Percentiles rank a stretch among this genome's conserved stretches.
phyloP scores from a whole-genome alignment of 2,113 vertebrate genomes.

The Zootoca vivipara region DNA sequence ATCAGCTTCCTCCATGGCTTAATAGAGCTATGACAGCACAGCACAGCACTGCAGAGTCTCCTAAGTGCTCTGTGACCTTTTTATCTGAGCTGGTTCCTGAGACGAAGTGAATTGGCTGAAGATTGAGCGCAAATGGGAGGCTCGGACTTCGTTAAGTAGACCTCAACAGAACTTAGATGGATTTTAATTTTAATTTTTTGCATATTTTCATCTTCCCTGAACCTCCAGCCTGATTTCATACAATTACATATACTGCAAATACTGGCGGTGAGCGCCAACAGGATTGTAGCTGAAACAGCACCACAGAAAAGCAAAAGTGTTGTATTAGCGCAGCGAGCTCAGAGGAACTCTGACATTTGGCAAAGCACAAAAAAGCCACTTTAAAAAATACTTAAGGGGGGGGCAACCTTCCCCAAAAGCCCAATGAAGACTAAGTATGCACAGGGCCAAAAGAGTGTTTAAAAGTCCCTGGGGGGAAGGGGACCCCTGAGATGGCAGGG shows the following conservation, averaged over 20 bases:
- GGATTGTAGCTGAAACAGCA: not conserved
- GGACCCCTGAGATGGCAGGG: not conserved
- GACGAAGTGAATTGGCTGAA: not conserved
- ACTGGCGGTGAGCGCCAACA: not conserved
- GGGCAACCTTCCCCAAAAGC: not conserved
- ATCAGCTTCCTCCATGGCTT: not conserved
- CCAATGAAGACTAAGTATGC: not conserved
- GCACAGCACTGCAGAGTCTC: not conserved
- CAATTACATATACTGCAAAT: not conserved
- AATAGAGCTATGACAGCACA: not conserved
- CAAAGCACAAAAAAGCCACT: not conserved
- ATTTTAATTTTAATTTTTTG: not conserved
- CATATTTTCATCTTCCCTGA: not conserved
- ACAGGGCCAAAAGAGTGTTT: not conserved
- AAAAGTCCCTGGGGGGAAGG: not conserved
- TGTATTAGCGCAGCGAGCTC: not conserved
- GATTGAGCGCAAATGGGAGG: too few relatives aligned
- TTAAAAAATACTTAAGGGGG: not conserved
- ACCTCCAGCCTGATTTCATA: not conserved
- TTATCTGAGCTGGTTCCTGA: not conserved
- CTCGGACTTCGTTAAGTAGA: not conserved
- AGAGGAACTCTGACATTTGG: not conserved
- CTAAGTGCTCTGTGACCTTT: not conserved
- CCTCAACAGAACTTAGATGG: not conserved
- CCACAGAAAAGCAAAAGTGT: not conserved